Conservation (phyloP, 2,888 invertebrate species). For the Ormyrus nitidulus region DNA sequence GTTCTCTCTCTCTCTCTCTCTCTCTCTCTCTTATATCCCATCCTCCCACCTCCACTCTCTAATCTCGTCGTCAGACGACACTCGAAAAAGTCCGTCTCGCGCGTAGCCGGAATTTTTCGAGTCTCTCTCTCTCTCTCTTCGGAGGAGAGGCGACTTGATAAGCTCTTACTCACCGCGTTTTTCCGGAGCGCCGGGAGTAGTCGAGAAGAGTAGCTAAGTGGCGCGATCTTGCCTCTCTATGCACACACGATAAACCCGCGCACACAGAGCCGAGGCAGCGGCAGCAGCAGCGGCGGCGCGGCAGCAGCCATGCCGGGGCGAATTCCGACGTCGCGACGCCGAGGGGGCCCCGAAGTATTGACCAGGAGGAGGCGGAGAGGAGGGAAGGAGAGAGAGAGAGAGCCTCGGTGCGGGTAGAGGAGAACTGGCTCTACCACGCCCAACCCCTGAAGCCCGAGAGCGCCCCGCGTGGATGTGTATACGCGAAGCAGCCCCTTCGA, state of each 20-base stretch:
- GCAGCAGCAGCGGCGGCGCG: neutral
- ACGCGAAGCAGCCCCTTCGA: slow-evolving; percentile 61
- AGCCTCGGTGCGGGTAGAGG: slow-evolving; percentile 53
- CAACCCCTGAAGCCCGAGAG: slow-evolving; percentile 68
- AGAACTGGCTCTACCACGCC: slow-evolving; percentile 68
- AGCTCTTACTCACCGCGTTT: slow-evolving; percentile 53
- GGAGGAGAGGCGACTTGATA: slow-evolving; percentile 45
- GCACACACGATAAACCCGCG: neutral
- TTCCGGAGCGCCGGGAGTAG: slow-evolving; percentile 30
- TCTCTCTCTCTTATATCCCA: slow-evolving; percentile 10
- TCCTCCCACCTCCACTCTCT: slow-evolving; percentile 20
- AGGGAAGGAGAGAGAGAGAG: slow-evolving; percentile 55
- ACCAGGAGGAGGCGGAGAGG: slow-evolving; percentile 66
- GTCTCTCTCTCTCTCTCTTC: neutral
- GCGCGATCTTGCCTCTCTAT: slow-evolving; percentile 31
- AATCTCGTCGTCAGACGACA: slow-evolving; percentile 48
- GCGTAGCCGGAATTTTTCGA: slow-evolving; percentile 45
- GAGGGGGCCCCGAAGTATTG: slow-evolving; percentile 71
- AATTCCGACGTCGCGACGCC: slow-evolving; percentile 73
- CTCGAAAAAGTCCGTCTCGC: slow-evolving; percentile 35
- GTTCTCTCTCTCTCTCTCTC: neutral
- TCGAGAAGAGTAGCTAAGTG: slow-evolving; percentile 35
- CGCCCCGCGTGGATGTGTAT: too few relatives aligned
- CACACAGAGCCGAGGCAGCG: neutral
- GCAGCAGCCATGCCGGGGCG: slow-evolving; percentile 67